phyloP scores from a whole-genome alignment of 2,113 vertebrate species.

The Malurus cyaneus region DNA sequence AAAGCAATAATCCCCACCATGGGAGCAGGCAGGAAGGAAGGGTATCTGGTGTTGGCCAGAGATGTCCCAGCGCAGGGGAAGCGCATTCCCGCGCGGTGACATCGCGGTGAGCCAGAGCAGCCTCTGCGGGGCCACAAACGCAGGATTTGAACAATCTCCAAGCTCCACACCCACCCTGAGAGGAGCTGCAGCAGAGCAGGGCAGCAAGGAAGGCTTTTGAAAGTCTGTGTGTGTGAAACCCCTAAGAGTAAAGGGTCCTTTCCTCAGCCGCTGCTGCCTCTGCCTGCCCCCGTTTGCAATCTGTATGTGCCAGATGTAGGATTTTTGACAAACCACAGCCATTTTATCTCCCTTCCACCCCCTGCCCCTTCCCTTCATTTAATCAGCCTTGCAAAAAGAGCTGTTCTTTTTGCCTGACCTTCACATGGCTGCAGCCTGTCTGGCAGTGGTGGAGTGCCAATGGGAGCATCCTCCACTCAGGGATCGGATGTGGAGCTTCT shows the following conservation, averaged over 20 bases:
- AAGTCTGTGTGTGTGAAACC: background rate
- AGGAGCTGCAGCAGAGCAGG: background rate
- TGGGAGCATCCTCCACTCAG: fast-evolving
- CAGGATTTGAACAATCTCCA: background rate
- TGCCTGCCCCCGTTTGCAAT: background rate
- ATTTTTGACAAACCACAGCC: background rate
- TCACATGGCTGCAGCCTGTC: background rate
- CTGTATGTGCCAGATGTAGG: background rate
- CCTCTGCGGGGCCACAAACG: background rate
- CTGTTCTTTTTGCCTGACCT: background rate
- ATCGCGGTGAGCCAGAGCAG: background rate
- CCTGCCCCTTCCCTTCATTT: background rate
- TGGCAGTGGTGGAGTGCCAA: background rate
- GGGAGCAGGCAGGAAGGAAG: constrained; percentile 65
- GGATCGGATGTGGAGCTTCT: fast-evolving
- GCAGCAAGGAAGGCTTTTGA: background rate
- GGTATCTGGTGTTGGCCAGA: constrained; percentile 41
- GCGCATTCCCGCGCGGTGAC: constrained; percentile 32
- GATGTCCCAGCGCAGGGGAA: constrained; percentile 28
- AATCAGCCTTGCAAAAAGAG: background rate
- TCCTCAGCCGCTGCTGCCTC: background rate
- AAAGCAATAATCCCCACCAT: constrained; percentile 55
- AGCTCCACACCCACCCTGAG: constrained; percentile 11
- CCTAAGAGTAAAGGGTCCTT: background rate
- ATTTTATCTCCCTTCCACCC: background rate